Base-by-base conservation (phyloP, 1,140 invertebrate genomes). In the Nasonia giraulti region DNA sequence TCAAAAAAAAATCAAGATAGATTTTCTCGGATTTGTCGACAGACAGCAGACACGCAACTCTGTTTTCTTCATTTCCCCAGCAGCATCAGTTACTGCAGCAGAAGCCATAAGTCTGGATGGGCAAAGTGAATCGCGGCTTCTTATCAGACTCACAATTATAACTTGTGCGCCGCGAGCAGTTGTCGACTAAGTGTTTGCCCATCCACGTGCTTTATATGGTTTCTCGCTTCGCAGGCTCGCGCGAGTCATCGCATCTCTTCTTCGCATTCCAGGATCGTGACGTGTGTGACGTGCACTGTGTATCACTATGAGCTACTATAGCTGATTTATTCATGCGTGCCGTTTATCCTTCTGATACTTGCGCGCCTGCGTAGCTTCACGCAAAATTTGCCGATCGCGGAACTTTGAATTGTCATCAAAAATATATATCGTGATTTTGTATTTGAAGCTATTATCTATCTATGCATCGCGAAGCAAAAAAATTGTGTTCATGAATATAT, bases 251-350 rank as follows among this genome's bases (percentile, higher is more conserved):
- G 62, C 62, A 68, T 68, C 78, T 62, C 17, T 62, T 20, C 55
- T 44, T 80, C 33, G 62, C 78, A 80, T 80, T 69, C 78, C 78
- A 44, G 6, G 12, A 80, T 80, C n/a, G 20, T 80, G 66, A 80
- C 78, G 76, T 20, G 6, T 44, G 5, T 37, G 33, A 37, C 14
- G 33, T n/a, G 11, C 20, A 37, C 0, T n/a, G 55, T 62, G 71
- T 17, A 33, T 33, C 37, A n/a, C 23, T 31, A 71, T 27, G 12
- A 33, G 68, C 27, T 10, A 62, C 20, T 33, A 8, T 44, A 17
- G 17, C 37, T 75, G 76, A 78, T 78, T 78, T 78, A 78, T 66
- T 78, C 50, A 76, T 71, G 68, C 68, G 8, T 5, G 68, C 8
- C 2, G 11, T 75, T 47, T 47, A 47, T 50, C 44, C 74, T 50